Base-by-base conservation (phyloP, 1,140 invertebrate species). In the Lysiphlebus fabarum region DNA sequence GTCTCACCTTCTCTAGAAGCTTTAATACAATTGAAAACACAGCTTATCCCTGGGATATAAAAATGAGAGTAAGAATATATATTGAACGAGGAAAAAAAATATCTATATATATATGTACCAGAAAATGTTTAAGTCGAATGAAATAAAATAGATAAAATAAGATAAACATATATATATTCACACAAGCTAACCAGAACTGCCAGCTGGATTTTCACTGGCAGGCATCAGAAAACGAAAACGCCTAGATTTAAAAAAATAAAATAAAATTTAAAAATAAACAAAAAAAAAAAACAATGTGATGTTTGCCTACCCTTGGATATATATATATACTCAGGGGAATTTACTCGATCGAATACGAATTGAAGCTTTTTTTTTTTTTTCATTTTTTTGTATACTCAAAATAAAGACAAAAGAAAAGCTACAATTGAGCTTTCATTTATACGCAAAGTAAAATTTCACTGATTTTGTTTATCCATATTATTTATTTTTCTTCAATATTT, bases 1-100 rank as follows among this genome's bases (percentile, higher is more conserved):
- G 17, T 33, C 45, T 47, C 43, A 7, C 36, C 11, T 37, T 17
- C 9, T 38, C 40, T 26, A 54, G 42, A 10, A 56, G 61, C 61
- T 62, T 62, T 62, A 62, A 62, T 58, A 43, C 56, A 62, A 62
- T 62, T 62, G 61, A 62, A 62, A 62, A 62, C 56, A 62, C 56
- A 58, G 56, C 61, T 62, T 62, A 62, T 62, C 61, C 61, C 33
- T 9, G 26, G n/a, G 49, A 11, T 41, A 59, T 41, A 40, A 40
- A 59, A 59, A 42, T 47, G 17, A 4, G 17, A 26, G 17, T 26
- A 26, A 26, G 17, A 4, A 26, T 26, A n/a, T n/a, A n/a, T n/a
- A 26, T 26, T 26, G 17, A 26, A 26, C 2, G 17, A 26, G 17
- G 17, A 26, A 26, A 26, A 4, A 26, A 26, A 26, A 26, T 4